Conservation (phyloP, 2,113 vertebrate species). For the Trogon melanurus region DNA sequence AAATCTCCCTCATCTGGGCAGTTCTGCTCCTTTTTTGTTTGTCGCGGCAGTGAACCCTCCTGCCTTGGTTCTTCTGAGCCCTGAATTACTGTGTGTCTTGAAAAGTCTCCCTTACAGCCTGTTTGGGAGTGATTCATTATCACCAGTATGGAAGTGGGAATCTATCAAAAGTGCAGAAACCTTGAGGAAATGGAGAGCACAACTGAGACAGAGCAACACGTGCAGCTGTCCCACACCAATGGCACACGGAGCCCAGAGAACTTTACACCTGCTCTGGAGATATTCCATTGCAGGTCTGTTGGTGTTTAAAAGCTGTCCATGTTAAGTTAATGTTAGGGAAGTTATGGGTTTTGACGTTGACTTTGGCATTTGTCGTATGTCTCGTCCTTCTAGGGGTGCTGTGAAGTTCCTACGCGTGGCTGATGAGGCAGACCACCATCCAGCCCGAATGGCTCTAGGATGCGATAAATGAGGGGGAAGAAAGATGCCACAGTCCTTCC, state of each 20-base stretch:
- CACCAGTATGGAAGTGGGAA: neutral
- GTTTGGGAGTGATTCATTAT: neutral
- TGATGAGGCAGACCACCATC: neutral
- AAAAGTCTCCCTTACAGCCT: neutral
- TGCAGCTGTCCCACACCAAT: neutral
- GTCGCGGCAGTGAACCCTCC: neutral
- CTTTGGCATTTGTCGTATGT: neutral
- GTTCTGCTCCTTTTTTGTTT: neutral
- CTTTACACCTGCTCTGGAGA: neutral
- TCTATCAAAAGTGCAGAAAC: neutral
- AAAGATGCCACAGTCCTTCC: neutral
- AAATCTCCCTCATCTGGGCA: neutral
- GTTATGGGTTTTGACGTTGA: neutral
- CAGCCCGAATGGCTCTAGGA: neutral
- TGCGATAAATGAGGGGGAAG: neutral
- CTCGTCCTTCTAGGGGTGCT: neutral
- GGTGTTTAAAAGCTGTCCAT: neutral
- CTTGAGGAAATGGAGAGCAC: neutral
- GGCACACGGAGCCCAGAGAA: neutral
- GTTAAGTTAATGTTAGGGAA: neutral
- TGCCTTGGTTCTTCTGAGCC: neutral
- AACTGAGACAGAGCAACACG: accelerated
- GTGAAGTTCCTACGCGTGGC: neutral
- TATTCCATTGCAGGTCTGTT: neutral
- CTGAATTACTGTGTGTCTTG: neutral